Evolutionary conservation across 2,888 invertebrate species (phyloP).

Genomic region (Sarcophaga variegata): DNA sequence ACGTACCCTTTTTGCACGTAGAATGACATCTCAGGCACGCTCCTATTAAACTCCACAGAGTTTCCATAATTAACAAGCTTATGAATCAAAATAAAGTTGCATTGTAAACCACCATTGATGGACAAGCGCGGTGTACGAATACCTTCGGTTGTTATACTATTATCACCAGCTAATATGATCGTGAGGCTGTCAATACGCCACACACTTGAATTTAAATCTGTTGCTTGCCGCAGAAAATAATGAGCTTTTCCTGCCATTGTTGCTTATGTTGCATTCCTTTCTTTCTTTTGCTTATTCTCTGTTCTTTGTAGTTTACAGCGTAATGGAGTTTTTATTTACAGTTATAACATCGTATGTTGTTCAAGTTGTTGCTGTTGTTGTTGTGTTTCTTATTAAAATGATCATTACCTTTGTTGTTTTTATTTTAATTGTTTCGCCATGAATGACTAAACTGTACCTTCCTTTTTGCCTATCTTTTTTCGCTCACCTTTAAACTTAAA

Average conservation of each 20-base stretch:
- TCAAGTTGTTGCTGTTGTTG: too few species aligned
- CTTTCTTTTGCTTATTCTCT: background rate
- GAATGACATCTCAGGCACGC: conserved; percentile 81
- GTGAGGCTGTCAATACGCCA: conserved; percentile 60
- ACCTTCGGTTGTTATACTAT: conserved; percentile 32
- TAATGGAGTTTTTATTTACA: conserved; percentile 58
- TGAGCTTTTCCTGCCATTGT: conserved; percentile 1
- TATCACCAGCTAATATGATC: conserved; percentile 44
- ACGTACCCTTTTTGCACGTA: conserved; percentile 26
- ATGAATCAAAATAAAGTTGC: conserved; percentile 48
- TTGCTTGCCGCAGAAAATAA: conserved; percentile 28
- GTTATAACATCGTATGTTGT: conserved; percentile 48
- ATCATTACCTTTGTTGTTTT: background rate
- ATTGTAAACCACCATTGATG: conserved; percentile 29
- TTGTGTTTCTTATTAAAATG: conserved; percentile 2
- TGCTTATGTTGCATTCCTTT: background rate
- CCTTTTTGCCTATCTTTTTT: conserved; percentile 30
- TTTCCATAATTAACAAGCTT: conserved; percentile 31
- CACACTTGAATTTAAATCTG: background rate
- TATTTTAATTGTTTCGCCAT: conserved; percentile 21
- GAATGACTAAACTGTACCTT: conserved; percentile 47
- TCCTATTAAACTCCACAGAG: conserved; percentile 79
- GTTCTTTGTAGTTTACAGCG: conserved; percentile 54
- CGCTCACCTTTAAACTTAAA: conserved; percentile 57
- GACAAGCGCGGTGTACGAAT: conserved; percentile 26